Conservation (phyloP, 2,888 invertebrate species). For the Polymixis lichenea region DNA sequence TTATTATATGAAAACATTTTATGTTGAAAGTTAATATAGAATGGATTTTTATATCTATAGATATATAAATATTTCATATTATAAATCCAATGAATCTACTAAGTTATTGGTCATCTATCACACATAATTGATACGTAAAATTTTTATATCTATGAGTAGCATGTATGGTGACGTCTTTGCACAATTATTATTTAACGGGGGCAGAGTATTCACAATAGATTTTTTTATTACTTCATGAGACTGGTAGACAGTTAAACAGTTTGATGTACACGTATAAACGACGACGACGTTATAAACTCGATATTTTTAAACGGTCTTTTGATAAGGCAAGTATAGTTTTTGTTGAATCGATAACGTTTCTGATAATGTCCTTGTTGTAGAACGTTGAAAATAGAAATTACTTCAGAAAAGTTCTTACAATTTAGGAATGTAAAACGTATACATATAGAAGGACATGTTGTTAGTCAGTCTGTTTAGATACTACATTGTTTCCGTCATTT, state of each 20-base stretch:
- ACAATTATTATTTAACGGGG: background rate
- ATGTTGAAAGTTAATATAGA: slow-evolving; percentile 60
- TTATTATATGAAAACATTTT: slow-evolving; percentile 59
- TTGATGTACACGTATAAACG: background rate
- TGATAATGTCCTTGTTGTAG: slow-evolving; percentile 39
- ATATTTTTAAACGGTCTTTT: too few relatives aligned
- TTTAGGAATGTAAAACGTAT: slow-evolving; percentile 77
- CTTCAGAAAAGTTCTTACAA: slow-evolving; percentile 63
- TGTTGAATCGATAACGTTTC: background rate
- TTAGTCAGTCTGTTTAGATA: slow-evolving; percentile 78
- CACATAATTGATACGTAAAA: slow-evolving; percentile 83
- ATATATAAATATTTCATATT: slow-evolving; percentile 69
- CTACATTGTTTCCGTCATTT: slow-evolving; percentile 72
- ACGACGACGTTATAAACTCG: slow-evolving; percentile 25
- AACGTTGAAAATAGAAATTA: slow-evolving; percentile 41
- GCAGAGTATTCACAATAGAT: slow-evolving; percentile 24
- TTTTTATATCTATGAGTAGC: slow-evolving; percentile 54
- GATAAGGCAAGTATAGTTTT: slow-evolving; percentile 45
- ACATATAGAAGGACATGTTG: slow-evolving; percentile 76
- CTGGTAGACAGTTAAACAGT: background rate
- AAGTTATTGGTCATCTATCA: slow-evolving; percentile 87
- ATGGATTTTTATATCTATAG: slow-evolving; percentile 60
- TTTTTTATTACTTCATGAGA: slow-evolving; percentile 6
- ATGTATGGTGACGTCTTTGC: slow-evolving; percentile 28
- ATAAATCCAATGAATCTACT: slow-evolving; percentile 75